A percentile compares a stretch with the other conserved stretches of the same genome.
phyloP scores from a whole-genome alignment of 2,888 invertebrate species.

The Apamea anceps region DNA sequence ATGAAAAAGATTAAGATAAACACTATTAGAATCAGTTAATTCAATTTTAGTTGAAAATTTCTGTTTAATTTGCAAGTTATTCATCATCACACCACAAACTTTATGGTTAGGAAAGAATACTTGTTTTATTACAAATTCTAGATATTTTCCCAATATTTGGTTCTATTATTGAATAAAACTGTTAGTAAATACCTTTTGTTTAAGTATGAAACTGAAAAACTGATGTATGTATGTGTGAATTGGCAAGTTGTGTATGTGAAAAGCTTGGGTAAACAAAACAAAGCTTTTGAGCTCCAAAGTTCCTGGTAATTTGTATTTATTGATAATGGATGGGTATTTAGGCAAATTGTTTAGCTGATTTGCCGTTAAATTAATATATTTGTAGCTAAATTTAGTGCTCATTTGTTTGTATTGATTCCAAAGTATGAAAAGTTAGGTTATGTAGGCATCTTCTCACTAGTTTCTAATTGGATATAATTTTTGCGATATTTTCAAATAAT shows the following conservation, averaged over 20 bases:
- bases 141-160: neutral
- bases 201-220: neutral
- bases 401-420: constrained; percentile 20
- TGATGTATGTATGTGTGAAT: neutral
- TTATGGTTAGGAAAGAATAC: constrained; percentile 39
- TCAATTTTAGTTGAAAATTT: neutral
- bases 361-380: neutral
- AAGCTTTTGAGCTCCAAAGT: neutral
- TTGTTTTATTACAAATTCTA: neutral
- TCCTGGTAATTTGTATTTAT: neutral
- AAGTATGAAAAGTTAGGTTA: constrained; percentile 51
- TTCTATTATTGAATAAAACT: neutral
- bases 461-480: constrained; percentile 53
- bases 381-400: neutral
- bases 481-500: constrained; percentile 1
- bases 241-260: neutral
- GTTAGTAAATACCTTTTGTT: neutral
- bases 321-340: neutral
- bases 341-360: neutral
- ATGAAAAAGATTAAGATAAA: neutral
- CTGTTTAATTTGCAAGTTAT: constrained; percentile 1
- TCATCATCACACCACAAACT: neutral
- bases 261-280: constrained; percentile 21
- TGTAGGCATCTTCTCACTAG: constrained; percentile 22
- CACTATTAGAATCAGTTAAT: neutral